These are phyloP conservation scores for Metacarcinus magister DNA, from an alignment of 2,888 invertebrate genomes.

Conservation along the genomic window DNA sequence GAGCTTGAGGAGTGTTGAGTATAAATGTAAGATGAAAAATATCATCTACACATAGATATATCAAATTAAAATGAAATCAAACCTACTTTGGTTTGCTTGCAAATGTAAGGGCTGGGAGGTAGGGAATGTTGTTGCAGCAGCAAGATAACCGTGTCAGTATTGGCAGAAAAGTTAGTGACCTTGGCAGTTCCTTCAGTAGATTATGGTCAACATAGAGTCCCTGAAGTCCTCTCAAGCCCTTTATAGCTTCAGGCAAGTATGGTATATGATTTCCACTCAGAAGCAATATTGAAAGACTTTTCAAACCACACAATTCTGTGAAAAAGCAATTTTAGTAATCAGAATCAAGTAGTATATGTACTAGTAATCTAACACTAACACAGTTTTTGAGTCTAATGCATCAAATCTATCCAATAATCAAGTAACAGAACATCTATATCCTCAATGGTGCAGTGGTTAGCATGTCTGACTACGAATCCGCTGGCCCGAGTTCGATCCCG, in stretches of 20 bases:
- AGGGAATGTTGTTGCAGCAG: conserved; percentile 63
- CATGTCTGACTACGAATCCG: too few relatives aligned
- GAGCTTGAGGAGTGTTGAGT: too few relatives aligned
- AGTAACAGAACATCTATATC: too few relatives aligned
- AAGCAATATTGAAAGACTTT: conserved; percentile 68
- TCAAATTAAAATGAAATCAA: neutral
- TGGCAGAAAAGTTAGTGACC: conserved; percentile 64
- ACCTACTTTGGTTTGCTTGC: conserved; percentile 63
- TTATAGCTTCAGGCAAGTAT: conserved; percentile 63
- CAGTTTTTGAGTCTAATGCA: too few relatives aligned
- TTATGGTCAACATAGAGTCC: conserved; percentile 75
- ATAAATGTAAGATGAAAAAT: neutral
- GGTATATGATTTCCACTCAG: conserved; percentile 66
- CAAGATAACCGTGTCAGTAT: conserved; percentile 66
- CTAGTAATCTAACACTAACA: too few relatives aligned
- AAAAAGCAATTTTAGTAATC: neutral
- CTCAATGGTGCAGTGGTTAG: too few relatives aligned
- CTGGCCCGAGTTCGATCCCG: too few relatives aligned
- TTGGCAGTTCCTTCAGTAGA: conserved; percentile 70
- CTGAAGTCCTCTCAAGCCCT: conserved; percentile 65
- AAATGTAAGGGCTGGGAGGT: conserved; percentile 67
- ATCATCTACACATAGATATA: neutral
- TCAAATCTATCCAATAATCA: too few relatives aligned
- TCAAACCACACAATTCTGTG: conserved; percentile 68
- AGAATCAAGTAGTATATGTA: too few relatives aligned